Evolutionary conservation across 2,888 invertebrate species (phyloP), one percentile per base, ranked within the genome.

Genomic region (Melipona bicolor): DNA sequence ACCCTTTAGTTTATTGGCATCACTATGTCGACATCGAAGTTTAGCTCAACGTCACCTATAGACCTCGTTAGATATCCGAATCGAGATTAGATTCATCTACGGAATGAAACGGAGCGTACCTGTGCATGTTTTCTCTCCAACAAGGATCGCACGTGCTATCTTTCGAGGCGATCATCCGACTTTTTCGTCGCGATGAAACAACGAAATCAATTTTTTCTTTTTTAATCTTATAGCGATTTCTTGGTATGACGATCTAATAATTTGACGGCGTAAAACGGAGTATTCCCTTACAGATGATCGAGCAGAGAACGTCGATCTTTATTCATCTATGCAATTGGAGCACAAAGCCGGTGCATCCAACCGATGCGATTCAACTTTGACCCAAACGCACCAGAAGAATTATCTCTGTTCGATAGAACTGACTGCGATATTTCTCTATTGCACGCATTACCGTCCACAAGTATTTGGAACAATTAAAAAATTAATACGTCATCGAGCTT

Each of bases 311-410:
- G 59, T 50, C 52, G 74, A 77, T 74, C 59, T 67, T 67, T 71
- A 84, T 84, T 85, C 77, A 80, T 59, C 77, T 50, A 76, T 52
- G 67, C 73, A 85, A 83, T 65, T 84, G 80, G 84, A 79, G 79
- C 79, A 81, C 74, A 79, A 77, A 65, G 49, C 43, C 64, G 59
- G 61, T 43, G 43, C 49, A 61, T 77, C 73, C 54, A 61, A 59
- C 74, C 71, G 78, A 72, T 56, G 69, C 68, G 82, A 84, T 82
- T 82, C 43, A 73, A 54, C 67, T 71, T 73, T 70, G 76, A 83
- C 71, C 79, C 49, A 62, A 77, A 73, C 56, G 64, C n/a, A 62
- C 27, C 70, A 56, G 43, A 43, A 77, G 59, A 59, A 24, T 72
- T 62, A n/a, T 78, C 52, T 67, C 62, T 81, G 59, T 36, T 15